Evolutionary conservation across 2,888 invertebrate species (phyloP).

Genomic region (Drosophila testacea): DNA sequence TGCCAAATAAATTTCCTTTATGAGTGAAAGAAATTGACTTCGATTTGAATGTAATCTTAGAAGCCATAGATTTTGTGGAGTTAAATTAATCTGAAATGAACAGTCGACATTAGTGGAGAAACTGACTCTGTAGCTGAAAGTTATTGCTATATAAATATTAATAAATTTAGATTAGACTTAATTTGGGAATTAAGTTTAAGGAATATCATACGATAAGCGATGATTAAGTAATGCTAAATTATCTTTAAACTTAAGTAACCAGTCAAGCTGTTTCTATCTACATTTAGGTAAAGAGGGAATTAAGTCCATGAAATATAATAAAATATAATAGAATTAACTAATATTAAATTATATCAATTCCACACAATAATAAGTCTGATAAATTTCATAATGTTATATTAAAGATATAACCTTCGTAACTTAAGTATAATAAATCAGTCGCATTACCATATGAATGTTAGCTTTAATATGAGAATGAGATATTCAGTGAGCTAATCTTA

Average conservation of each 20-base stretch:
- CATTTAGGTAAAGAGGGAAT: too few species aligned
- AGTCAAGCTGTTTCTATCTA: too few species aligned
- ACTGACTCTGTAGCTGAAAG: too few species aligned
- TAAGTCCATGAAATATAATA: too few species aligned
- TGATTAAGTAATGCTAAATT: not conserved
- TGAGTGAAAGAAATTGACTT: not conserved
- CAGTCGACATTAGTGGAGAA: not conserved
- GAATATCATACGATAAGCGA: too few species aligned
- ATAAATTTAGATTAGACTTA: too few species aligned
- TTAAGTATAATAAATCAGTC: conserved; percentile 27
- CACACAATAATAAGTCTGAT: not conserved
- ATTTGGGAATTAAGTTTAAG: too few species aligned
- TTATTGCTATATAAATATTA: too few species aligned
- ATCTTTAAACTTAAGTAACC: too few species aligned
- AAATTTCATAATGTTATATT: not conserved
- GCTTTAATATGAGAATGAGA: conserved; percentile 5
- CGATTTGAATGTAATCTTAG: not conserved
- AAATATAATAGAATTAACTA: too few species aligned
- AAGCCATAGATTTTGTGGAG: not conserved
- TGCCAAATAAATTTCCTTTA: not conserved
- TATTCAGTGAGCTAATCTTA: conserved; percentile 51
- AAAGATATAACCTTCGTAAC: conserved; percentile 18
- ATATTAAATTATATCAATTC: not conserved
- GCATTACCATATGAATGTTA: conserved; percentile 36
- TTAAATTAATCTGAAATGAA: not conserved